These are phyloP conservation scores for Apamea anceps DNA, from an alignment of 2,888 invertebrate genomes.

Conservation along the genomic window DNA sequence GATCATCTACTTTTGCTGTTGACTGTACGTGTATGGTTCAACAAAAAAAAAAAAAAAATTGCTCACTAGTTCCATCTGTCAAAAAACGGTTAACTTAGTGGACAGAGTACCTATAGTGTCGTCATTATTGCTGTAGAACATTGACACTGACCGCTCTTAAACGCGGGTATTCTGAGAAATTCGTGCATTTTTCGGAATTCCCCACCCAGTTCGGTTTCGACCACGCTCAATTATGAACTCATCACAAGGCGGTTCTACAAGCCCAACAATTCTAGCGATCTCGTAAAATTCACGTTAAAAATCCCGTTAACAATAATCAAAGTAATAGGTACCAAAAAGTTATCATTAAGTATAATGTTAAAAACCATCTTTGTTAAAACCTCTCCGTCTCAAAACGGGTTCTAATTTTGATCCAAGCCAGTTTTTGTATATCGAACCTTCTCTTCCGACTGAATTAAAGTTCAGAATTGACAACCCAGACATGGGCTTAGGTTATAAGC, in stretches of 20 bases:
- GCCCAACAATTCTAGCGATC: neutral
- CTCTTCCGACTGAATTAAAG: neutral
- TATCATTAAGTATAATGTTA: neutral
- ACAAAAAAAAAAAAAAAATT: too few species aligned
- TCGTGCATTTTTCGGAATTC: neutral
- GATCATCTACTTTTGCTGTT: too few species aligned
- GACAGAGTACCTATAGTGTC: too few species aligned
- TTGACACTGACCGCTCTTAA: neutral
- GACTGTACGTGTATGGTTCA: too few species aligned
- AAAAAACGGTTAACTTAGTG: too few species aligned
- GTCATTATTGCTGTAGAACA: neutral
- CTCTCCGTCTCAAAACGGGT: neutral
- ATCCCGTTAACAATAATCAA: neutral
- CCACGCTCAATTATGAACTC: constrained; percentile 5
- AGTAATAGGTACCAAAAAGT: neutral
- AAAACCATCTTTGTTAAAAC: constrained; percentile 2
- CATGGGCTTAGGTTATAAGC: too few species aligned
- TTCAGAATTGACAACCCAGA: neutral
- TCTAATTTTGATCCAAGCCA: neutral
- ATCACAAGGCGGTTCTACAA: neutral
- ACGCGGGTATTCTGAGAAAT: neutral
- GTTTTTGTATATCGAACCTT: neutral
- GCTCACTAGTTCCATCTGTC: too few species aligned
- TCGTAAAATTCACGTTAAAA: too few species aligned
- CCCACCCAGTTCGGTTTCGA: neutral